phyloP scores from a whole-genome alignment of 1,140 invertebrate genomes.

The Akabosia matsudoensis region DNA sequence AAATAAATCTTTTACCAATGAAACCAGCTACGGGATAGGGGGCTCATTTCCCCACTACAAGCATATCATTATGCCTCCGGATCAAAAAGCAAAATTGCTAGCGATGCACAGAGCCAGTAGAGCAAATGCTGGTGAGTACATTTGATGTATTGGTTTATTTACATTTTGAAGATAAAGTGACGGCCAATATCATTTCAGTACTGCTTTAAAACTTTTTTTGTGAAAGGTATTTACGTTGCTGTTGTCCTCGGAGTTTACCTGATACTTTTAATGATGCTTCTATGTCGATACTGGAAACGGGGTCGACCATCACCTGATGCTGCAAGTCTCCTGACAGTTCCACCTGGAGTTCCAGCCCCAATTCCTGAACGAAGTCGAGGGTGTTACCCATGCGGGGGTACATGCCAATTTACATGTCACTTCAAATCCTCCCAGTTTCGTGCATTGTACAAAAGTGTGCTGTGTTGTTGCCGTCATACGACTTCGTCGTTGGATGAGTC shows the following conservation, averaged over 20 bases:
- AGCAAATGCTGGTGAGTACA: conserved; percentile 37
- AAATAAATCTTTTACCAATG: too few species aligned
- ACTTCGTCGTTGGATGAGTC: not conserved
- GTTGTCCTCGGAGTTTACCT: conserved; percentile 41
- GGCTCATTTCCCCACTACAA: conserved; percentile 27
- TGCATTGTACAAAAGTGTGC: not conserved
- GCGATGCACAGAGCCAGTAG: conserved; percentile 36
- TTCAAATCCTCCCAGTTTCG: not conserved
- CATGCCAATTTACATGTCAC: not conserved
- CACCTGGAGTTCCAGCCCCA: not conserved
- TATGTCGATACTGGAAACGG: conserved; percentile 36
- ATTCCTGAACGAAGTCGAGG: not conserved
- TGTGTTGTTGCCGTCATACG: not conserved
- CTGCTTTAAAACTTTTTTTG: not conserved
- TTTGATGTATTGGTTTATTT: not conserved
- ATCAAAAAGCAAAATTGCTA: conserved; percentile 30
- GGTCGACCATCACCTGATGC: conserved; percentile 13
- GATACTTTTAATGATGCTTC: conserved; percentile 38
- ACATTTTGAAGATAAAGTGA: not conserved
- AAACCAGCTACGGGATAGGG: not conserved
- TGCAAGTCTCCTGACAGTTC: conserved; percentile 6
- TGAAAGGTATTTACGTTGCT: conserved; percentile 41
- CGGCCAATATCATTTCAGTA: not conserved
- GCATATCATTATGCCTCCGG: conserved; percentile 30
- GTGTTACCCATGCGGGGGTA: not conserved